Evolutionary conservation across 2,113 vertebrate species (phyloP).

Genomic region (Neopipo cinnamomea): DNA sequence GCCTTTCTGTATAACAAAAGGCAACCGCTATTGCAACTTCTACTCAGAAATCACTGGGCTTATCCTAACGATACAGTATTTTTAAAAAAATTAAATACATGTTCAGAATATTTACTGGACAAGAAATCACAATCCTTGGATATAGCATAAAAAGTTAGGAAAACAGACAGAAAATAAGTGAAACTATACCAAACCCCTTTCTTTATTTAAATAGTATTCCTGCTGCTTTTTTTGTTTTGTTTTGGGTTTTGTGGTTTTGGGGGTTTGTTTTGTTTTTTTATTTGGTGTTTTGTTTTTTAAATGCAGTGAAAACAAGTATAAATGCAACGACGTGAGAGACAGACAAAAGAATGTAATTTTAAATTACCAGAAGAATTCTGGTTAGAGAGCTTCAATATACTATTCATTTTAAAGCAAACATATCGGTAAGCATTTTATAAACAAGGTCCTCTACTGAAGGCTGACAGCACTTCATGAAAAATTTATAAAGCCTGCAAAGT

Average conservation of each 20-base stretch:
- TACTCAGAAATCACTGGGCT: not conserved
- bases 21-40: not conserved
- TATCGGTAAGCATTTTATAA: not conserved
- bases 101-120: not conserved
- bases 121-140: not conserved
- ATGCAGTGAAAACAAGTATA: not conserved
- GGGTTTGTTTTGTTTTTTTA: not conserved
- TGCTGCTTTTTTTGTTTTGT: not conserved
- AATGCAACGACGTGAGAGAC: not conserved
- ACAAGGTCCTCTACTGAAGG: not conserved
- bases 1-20: constrained; percentile 1
- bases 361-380: not conserved
- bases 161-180: not conserved
- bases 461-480: not conserved
- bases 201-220: not conserved
- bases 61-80: not conserved
- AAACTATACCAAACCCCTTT: not conserved
- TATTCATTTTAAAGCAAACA: not conserved
- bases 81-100: not conserved
- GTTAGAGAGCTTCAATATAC: not conserved
- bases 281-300: not conserved
- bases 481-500: not conserved
- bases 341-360: not conserved
- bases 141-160: not conserved
- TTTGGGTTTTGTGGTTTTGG: not conserved